Conservation (phyloP, 2,797 vertebrate genomes). For the Scleropages formosus region DNA sequence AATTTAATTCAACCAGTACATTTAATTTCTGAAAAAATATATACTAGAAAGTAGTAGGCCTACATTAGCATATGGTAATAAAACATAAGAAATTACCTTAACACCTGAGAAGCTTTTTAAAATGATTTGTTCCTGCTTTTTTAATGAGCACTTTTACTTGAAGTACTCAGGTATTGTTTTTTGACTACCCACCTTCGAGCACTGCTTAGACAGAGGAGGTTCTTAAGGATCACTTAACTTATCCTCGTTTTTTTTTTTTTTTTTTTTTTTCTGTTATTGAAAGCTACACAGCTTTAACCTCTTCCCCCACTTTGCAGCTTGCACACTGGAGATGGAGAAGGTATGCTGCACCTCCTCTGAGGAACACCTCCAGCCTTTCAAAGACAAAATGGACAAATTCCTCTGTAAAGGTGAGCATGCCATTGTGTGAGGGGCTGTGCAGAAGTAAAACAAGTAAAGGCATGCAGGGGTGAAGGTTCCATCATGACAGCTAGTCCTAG, state of each 20-base stretch:
- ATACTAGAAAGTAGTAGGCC: too few relatives aligned
- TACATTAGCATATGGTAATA: too few relatives aligned
- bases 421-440: neutral
- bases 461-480: constrained; percentile 35
- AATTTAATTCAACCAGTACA: too few relatives aligned
- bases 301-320: constrained; percentile 64
- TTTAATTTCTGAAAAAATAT: too few relatives aligned
- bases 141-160: too few relatives aligned
- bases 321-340: constrained; percentile 83
- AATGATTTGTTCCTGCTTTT: too few relatives aligned
- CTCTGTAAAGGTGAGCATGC: constrained; percentile 79
- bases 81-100: too few relatives aligned
- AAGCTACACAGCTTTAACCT: constrained; percentile 7
- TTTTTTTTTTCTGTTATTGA: constrained; percentile 9
- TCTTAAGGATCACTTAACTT: neutral
- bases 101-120: too few relatives aligned
- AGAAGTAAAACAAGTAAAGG: constrained; percentile 38
- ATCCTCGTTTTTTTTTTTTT: constrained; percentile 16
- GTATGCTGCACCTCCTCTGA: constrained; percentile 85
- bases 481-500: too few relatives aligned
- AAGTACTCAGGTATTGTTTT: too few relatives aligned
- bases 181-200: too few relatives aligned
- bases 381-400: constrained; percentile 89
- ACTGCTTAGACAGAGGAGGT: constrained; percentile 17
- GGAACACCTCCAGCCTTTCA: constrained; percentile 91